Evolutionary conservation across 2,888 invertebrate species (phyloP).

Genomic region (Lamproptera curius): DNA sequence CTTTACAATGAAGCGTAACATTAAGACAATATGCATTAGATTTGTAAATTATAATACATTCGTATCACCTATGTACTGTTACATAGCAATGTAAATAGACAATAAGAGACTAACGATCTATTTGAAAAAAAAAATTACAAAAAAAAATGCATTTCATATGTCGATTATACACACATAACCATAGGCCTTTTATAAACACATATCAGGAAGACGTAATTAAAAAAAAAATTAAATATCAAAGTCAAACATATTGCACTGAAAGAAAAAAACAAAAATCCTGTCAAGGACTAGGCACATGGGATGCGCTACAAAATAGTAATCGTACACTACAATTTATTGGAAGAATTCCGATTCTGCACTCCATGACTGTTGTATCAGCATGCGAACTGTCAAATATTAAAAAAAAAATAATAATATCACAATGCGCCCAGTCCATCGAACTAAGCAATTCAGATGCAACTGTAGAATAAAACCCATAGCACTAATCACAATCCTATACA

Average conservation of each 20-base stretch:
- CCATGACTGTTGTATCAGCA: conserved; percentile 6
- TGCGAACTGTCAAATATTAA: conserved; percentile 1
- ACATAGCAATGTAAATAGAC: conserved; percentile 25
- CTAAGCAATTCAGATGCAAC: background rate
- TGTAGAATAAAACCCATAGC: conserved; percentile 4
- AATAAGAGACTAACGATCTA: conserved; percentile 33
- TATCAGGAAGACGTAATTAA: conserved; percentile 42
- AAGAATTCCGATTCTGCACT: conserved; percentile 18
- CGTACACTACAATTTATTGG: conserved; percentile 16
- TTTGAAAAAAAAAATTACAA: conserved; percentile 40
- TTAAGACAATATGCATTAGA: conserved; percentile 32
- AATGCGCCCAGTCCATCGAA: conserved; percentile 18
- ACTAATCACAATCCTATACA: conserved; percentile 5
- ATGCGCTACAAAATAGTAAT: conserved; percentile 1
- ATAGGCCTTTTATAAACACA: conserved; percentile 35
- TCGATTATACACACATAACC: conserved; percentile 30
- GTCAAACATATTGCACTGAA: conserved; percentile 41
- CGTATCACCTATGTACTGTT: conserved; percentile 29
- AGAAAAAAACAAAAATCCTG: background rate
- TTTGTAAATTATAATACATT: conserved; percentile 29
- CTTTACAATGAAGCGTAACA: conserved; percentile 22
- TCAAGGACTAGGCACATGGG: conserved; percentile 19
- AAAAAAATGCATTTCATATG: conserved; percentile 36
- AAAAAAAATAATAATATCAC: no score
- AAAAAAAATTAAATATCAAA: conserved; percentile 23